A percentile compares a stretch with the other conserved stretches of the same genome.
Evolutionary conservation across 92 coral and sea anemone genomes (phyloP).

Genomic region (Palythoa heliodiscus): DNA sequence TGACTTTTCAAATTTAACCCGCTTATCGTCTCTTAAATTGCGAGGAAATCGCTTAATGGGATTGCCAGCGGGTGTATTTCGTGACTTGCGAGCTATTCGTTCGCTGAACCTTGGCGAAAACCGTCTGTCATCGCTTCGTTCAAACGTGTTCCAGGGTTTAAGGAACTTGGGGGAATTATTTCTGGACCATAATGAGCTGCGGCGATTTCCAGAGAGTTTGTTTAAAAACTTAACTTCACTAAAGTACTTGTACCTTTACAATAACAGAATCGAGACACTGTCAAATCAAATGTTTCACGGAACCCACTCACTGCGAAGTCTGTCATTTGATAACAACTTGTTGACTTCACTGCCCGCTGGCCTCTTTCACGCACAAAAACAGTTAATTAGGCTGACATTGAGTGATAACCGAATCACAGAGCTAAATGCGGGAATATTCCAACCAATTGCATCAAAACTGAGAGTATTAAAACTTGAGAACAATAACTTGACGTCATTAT

Average conservation of each 20-base stretch:
- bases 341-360: conserved; percentile 64
- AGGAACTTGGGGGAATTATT: conserved; percentile 70
- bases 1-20: conserved; percentile 74
- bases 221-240: conserved; percentile 78
- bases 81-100: conserved; percentile 70
- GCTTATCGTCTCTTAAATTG: conserved; percentile 70
- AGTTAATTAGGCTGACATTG: conserved; percentile 65
- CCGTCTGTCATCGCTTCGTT: conserved; percentile 74
- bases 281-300: conserved; percentile 73
- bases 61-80: conserved; percentile 79
- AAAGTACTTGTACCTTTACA: conserved; percentile 72
- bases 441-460: conserved; percentile 35
- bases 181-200: conserved; percentile 80
- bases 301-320: conserved; percentile 61
- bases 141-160: conserved; percentile 75
- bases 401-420: conserved; percentile 69
- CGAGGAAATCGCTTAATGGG: conserved; percentile 70
- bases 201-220: conserved; percentile 68
- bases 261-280: conserved; percentile 69
- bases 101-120: conserved; percentile 84
- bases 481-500: conserved; percentile 72
- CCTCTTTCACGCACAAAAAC: conserved; percentile 57
- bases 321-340: conserved; percentile 70
- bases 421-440: conserved; percentile 53
- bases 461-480: conserved; percentile 45